Conservation (phyloP, 2,113 vertebrate genomes). For the Cyphomyrus discorhynchus region DNA sequence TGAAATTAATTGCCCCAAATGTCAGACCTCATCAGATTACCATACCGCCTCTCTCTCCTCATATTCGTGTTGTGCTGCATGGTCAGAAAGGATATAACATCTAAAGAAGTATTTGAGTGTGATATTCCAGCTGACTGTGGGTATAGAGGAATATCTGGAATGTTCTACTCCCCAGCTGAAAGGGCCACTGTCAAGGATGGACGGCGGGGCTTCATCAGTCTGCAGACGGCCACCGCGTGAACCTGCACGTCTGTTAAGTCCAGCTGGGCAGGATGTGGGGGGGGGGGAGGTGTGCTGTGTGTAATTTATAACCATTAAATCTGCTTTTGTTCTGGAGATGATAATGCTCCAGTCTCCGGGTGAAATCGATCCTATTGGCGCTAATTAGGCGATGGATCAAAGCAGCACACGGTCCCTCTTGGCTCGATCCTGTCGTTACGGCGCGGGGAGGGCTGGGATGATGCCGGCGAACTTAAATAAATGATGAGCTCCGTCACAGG, state of each 20-base stretch:
- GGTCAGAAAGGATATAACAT: neutral
- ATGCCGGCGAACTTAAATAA: slow-evolving; percentile 33
- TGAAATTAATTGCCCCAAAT: slow-evolving; percentile 2
- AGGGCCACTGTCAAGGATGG: slow-evolving; percentile 19
- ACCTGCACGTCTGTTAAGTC: neutral
- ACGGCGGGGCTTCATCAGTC: slow-evolving; percentile 56
- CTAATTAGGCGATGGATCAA: slow-evolving; percentile 39
- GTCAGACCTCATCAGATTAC: neutral
- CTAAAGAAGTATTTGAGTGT: neutral
- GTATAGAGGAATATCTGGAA: slow-evolving; percentile 17
- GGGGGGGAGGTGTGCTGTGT: neutral
- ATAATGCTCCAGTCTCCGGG: slow-evolving; percentile 28
- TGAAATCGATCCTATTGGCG: slow-evolving; percentile 32
- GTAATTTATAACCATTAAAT: slow-evolving; percentile 36
- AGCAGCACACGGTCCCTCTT: neutral
- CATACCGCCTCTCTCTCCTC: neutral
- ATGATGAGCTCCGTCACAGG: slow-evolving; percentile 33
- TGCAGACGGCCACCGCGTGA: slow-evolving; percentile 39
- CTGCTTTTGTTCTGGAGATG: slow-evolving; percentile 30
- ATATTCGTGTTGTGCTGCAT: neutral
- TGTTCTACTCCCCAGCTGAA: neutral
- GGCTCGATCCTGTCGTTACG: slow-evolving; percentile 24
- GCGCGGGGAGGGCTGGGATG: neutral
- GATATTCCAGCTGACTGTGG: neutral
- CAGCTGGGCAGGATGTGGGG: neutral